These are phyloP conservation scores for Phenganax marumi DNA, from an alignment of 92 coral and sea anemone species.

Conservation along the genomic window DNA sequence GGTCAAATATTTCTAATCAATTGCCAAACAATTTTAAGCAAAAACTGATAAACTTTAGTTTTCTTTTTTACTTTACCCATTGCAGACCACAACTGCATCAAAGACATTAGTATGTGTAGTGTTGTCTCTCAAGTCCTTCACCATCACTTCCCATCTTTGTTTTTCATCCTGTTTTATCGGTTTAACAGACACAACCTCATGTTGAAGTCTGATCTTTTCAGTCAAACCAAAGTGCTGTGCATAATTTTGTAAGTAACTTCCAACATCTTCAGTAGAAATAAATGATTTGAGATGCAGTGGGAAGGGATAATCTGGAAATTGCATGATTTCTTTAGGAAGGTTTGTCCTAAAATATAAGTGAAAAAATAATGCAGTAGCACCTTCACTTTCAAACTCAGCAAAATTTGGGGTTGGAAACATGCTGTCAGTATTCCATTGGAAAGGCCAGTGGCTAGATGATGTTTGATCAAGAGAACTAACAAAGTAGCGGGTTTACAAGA, in stretches of 20 bases:
- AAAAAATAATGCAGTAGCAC: too few relatives aligned
- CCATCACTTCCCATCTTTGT: slow-evolving; percentile 63
- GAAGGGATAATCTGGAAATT: slow-evolving; percentile 86
- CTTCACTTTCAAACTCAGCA: neutral
- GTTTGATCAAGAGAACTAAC: too few relatives aligned
- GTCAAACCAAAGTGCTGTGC: slow-evolving; percentile 63
- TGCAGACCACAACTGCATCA: slow-evolving; percentile 5
- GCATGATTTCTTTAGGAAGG: slow-evolving; percentile 80
- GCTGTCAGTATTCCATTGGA: too few relatives aligned
- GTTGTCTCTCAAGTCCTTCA: neutral
- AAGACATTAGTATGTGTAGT: neutral
- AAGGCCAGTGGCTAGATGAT: too few relatives aligned
- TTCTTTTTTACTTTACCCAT: neutral
- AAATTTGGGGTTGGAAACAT: too few relatives aligned
- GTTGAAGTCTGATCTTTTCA: slow-evolving; percentile 61
- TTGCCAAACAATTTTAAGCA: too few relatives aligned
- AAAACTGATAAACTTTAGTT: neutral
- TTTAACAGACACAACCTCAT: slow-evolving; percentile 61
- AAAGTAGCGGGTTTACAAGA: too few relatives aligned
- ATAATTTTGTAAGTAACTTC: slow-evolving; percentile 69
- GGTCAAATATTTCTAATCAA: too few relatives aligned
- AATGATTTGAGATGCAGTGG: slow-evolving; percentile 63
- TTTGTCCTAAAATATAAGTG: slow-evolving; percentile 62
- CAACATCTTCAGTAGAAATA: slow-evolving; percentile 57
- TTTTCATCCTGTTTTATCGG: slow-evolving; percentile 46